Percentiles rank a stretch among this genome's conserved stretches.
Evolutionary conservation across 1,140 invertebrate species (phyloP).

Genomic region (Macrobrachium rosenbergii): DNA sequence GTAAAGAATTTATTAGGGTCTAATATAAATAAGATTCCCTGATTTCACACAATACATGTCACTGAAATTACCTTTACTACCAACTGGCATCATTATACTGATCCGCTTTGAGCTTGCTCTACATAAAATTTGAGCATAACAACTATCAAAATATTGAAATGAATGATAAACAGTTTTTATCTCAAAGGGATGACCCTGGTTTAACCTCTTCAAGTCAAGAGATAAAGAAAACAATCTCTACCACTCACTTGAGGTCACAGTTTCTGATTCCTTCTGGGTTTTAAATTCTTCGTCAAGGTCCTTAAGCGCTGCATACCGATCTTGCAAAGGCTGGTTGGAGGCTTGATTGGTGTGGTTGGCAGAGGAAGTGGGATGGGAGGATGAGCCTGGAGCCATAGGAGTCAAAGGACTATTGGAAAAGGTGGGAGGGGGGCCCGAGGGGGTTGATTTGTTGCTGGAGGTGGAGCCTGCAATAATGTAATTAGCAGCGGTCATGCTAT

Average conservation of each 20-base stretch:
- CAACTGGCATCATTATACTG: not conserved
- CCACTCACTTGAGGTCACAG: slow-evolving; percentile 32
- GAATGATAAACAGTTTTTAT: not conserved
- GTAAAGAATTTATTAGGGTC: no score
- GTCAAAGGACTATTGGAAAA: slow-evolving; percentile 61
- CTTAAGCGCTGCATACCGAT: slow-evolving; percentile 86
- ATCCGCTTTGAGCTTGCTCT: not conserved
- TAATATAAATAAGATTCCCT: no score
- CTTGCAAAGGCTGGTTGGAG: slow-evolving; percentile 73
- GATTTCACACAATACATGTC: no score
- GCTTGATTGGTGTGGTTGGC: slow-evolving; percentile 18
- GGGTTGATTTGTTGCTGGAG: slow-evolving; percentile 51
- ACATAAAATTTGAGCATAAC: not conserved
- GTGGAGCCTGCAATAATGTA: slow-evolving; percentile 58
- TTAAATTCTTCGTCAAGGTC: slow-evolving; percentile 82
- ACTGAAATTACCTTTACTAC: no score
- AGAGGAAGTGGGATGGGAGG: slow-evolving; percentile 40
- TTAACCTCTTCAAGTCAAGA: not conserved
- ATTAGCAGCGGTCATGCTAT: slow-evolving; percentile 53
- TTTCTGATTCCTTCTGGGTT: slow-evolving; percentile 62
- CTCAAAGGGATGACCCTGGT: not conserved
- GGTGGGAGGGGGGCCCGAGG: slow-evolving; percentile 46
- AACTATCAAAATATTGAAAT: no score
- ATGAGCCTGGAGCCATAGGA: slow-evolving; percentile 43
- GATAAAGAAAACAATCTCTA: not conserved